Evolutionary conservation across 2,888 invertebrate species (phyloP), one percentile per base, ranked within the genome.

Genomic region (Eudasyphora cyanicolor): DNA sequence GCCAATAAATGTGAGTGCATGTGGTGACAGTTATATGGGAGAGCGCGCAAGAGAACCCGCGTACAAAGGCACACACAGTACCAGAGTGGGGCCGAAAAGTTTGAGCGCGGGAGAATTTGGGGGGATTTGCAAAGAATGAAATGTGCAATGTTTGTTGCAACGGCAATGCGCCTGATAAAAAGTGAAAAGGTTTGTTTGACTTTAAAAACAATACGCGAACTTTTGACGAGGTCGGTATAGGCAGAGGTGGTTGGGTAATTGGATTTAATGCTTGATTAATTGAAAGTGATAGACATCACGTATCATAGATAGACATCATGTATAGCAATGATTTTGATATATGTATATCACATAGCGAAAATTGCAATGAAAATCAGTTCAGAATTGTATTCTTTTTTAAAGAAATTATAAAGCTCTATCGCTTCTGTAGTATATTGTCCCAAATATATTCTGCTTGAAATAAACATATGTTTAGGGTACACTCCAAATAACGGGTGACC

Each of bases 171-270:
- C 42, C 54, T 35, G 51, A 73, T 79, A 67, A 84, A 83, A 84
- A 84, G 80, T 84, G 76, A 84, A 84, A 81, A 81, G 81, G 76
- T 76, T 81, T 78, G 80, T 83, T 83, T 74, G 57, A 38, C 21
- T 64, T 57, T 71, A 29, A 75, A 74, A 49, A 45, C n/a, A 67
- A 27, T 17, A 75, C 70, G 29, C 21, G 67, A 70, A 54, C n/a
- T 35, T 29, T 35, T 10, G 19, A 35, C 42, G 54, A 62, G 67
- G 67, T 12, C 29, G 19, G 24, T 27, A 14, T 62, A 27, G 17
- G n/a, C 7, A 32, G n/a, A n/a, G 29, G 5, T 32, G 8, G 35
- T 12, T 42, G 12, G 57, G 24, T 3, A 14, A n/a, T n/a, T n/a
- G n/a, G n/a, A n/a, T n/a, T n/a, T n/a, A n/a, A n/a, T n/a, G n/a